Evolutionary conservation across 2,113 vertebrate genomes (phyloP).

Genomic region (Aegypius monachus): DNA sequence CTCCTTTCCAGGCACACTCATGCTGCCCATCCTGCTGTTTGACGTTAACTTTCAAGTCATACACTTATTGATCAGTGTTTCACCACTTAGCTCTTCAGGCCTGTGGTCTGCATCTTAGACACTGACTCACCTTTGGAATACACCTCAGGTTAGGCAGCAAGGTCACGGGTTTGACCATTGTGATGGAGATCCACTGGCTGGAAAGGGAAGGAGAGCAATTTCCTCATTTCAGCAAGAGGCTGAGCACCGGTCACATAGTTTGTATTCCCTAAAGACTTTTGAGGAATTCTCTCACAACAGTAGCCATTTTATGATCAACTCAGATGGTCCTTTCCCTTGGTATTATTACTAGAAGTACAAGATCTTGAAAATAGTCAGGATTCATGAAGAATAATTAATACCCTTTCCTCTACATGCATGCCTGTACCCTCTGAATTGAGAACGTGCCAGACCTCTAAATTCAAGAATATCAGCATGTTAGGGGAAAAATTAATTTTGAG

Average conservation of each 20-base stretch:
- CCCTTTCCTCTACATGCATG: not conserved
- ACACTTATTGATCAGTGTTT: not conserved
- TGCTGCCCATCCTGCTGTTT: not conserved
- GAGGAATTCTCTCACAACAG: not conserved
- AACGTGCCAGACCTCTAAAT: not conserved
- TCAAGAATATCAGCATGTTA: not conserved
- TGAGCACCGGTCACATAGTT: not conserved
- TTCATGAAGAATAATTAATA: not conserved
- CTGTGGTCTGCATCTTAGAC: not conserved
- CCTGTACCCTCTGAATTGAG: not conserved
- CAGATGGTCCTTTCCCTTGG: not conserved
- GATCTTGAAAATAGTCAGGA: not conserved
- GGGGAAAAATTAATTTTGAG: not conserved
- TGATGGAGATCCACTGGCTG: not conserved
- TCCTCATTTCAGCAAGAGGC: not conserved
- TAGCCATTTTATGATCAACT: not conserved
- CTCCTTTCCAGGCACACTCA: not conserved
- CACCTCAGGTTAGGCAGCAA: not conserved
- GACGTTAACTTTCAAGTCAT: not conserved
- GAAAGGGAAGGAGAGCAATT: not conserved
- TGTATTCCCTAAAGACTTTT: not conserved
- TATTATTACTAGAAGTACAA: not conserved
- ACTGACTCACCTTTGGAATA: not conserved
- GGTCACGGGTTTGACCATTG: not conserved
- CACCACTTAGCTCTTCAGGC: not conserved